Evolutionary conservation across 64 coral and sea anemone species (phyloP).

Genomic region (Cladopsammia gracilis): DNA sequence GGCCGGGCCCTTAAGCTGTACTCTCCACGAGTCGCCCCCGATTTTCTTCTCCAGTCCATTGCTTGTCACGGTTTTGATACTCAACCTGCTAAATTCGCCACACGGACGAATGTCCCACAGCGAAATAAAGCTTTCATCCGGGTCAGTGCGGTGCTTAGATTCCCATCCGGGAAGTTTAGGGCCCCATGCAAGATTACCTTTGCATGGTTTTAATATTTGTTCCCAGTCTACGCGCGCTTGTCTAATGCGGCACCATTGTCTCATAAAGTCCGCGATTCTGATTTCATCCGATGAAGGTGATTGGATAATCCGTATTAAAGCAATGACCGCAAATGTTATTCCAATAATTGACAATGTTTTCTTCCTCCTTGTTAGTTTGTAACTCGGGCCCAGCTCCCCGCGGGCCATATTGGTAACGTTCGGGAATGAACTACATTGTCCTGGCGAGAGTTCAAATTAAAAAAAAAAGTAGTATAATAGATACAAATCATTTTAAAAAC

Average conservation of each 20-base stretch:
- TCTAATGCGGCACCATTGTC: constrained; percentile 89
- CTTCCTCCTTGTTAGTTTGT: constrained; percentile 20
- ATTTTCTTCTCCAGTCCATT: constrained; percentile 68
- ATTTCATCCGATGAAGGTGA: constrained; percentile 21
- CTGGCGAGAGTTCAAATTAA: neutral
- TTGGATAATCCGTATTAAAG: neutral
- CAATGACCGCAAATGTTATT: neutral
- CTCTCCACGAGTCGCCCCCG: constrained; percentile 94
- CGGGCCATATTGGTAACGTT: neutral
- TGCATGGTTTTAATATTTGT: constrained; percentile 82
- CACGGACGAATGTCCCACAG: constrained; percentile 87
- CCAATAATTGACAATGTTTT: neutral
- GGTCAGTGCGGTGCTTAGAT: constrained; percentile 70
- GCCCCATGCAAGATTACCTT: constrained; percentile 53
- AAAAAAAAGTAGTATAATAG: neutral
- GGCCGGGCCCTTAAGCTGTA: constrained; percentile 79
- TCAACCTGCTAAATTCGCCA: constrained; percentile 87
- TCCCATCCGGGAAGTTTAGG: constrained; percentile 28
- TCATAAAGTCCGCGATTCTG: constrained; percentile 71
- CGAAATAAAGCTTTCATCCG: constrained; percentile 78
- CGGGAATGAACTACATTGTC: neutral
- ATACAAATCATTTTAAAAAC: neutral
- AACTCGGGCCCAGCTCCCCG: neutral
- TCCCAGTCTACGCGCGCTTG: constrained; percentile 80
- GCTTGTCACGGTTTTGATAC: constrained; percentile 66